Percentiles rank a stretch among this genome's conserved stretches.
phyloP scores from a whole-genome alignment of 2,888 invertebrate genomes.

The Hypsopygia costalis region DNA sequence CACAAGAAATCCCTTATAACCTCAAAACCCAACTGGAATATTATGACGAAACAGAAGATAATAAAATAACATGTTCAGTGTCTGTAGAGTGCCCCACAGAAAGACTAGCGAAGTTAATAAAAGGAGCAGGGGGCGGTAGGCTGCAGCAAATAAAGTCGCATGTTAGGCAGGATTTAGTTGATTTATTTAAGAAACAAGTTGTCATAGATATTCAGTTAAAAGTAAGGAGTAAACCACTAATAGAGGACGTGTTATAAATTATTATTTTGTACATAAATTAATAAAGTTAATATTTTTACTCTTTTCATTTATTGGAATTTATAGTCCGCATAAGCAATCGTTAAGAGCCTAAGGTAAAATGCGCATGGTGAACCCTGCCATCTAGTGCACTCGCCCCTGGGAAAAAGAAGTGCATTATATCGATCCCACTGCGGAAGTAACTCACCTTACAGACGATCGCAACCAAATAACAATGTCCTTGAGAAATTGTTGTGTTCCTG shows the following conservation, averaged over 20 bases:
- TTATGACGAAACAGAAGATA: conserved; percentile 79
- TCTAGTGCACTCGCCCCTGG: too few species aligned
- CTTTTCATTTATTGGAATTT: too few species aligned
- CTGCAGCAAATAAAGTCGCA: conserved; percentile 86
- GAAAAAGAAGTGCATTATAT: too few species aligned
- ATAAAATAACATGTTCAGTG: conserved; percentile 75
- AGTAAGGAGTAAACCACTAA: conserved; percentile 31
- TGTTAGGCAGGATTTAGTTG: conserved; percentile 82
- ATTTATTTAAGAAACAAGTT: conserved; percentile 83
- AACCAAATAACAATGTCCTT: too few species aligned
- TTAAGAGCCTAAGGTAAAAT: too few species aligned
- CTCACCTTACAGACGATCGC: too few species aligned
- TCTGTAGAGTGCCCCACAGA: conserved; percentile 82
- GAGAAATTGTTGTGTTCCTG: too few species aligned
- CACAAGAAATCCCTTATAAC: conserved; percentile 92
- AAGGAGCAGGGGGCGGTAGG: conserved; percentile 84
- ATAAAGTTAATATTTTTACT: too few species aligned
- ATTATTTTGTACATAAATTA: too few species aligned
- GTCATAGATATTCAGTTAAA: conserved; percentile 51
- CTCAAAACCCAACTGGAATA: conserved; percentile 84
- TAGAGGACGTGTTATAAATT: background rate
- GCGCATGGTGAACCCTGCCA: too few species aligned
- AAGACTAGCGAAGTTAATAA: conserved; percentile 83
- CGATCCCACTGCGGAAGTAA: too few species aligned
- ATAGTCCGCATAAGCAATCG: too few species aligned